These are phyloP conservation scores for Natrix natrix DNA, from an alignment of 2,797 vertebrate genomes.

Conservation along the genomic window DNA sequence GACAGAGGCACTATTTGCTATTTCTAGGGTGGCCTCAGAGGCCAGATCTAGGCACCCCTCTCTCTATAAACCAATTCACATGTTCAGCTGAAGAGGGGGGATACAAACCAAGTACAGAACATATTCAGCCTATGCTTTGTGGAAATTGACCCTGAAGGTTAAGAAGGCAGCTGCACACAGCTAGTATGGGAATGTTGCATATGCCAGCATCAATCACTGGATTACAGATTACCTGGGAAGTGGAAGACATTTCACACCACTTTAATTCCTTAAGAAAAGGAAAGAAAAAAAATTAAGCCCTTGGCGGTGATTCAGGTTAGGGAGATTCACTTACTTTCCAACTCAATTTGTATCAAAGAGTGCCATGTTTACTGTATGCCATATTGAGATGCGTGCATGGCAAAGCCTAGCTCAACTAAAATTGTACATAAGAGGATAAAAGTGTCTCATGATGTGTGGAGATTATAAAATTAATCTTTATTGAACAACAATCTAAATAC, in stretches of 20 bases:
- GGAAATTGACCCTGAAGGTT: not conserved
- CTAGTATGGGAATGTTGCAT: not conserved
- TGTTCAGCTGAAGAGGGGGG: not conserved
- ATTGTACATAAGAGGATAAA: too few species aligned
- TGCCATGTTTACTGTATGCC: not conserved
- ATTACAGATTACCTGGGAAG: not conserved
- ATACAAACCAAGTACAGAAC: not conserved
- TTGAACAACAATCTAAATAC: not conserved
- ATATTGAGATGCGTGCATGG: not conserved
- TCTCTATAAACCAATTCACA: not conserved
- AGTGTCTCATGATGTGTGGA: not conserved
- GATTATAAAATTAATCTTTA: not conserved
- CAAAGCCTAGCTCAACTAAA: not conserved
- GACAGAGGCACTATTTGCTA: too few species aligned
- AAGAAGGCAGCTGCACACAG: not conserved
- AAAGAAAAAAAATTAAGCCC: not conserved
- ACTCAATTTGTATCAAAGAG: not conserved
- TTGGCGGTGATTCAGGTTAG: not conserved
- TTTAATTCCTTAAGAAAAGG: not conserved
- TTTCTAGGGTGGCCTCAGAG: too few species aligned
- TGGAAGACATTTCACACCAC: not conserved
- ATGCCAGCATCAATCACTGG: not conserved
- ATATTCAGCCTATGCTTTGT: not conserved
- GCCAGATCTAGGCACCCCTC: too few species aligned
- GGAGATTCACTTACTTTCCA: not conserved